Conservation (phyloP, 2,113 vertebrate species). For the Ovis aries region ARS-UI_Ramb_v3.0 NC_056059.1:74385501-74386000, state of each 20-base stretch:
- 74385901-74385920: background rate
- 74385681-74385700: background rate
- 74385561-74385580: background rate
- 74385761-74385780: background rate
- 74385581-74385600: background rate
- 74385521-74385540: background rate
- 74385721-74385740: background rate
- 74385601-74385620: background rate
- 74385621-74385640: background rate
- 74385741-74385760: background rate
- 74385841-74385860: background rate
- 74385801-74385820: background rate
- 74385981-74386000: rapidly evolving
- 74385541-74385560: background rate
- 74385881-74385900: background rate
- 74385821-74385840: background rate
- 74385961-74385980: background rate
- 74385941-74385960: background rate
- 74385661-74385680: background rate
- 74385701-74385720: background rate
- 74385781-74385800: background rate
- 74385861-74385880: background rate
- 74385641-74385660: background rate
- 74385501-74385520: background rate
- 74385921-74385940: background rate